Base-by-base conservation (phyloP, 2,888 invertebrate species). In the Heteropelma amictum region DNA sequence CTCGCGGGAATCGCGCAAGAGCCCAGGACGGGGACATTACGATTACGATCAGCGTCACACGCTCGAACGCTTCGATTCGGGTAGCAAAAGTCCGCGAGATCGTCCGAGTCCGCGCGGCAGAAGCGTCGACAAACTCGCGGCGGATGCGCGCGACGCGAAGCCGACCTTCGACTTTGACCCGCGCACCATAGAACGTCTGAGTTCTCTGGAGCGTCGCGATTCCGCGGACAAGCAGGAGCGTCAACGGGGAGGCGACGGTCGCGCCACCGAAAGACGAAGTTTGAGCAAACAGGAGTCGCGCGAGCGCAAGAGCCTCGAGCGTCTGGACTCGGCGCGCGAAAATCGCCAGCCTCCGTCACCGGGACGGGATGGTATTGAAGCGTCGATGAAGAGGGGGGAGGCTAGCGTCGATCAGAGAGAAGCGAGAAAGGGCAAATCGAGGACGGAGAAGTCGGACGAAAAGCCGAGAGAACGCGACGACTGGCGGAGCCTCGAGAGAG, bases 401-500 rank as follows among this genome's bases (percentile, higher is more conserved):
- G n/a, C n/a, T n/a, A 80, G 63, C 38, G 56, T 79, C 19, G 85
- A 86, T 14, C 53, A 63, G 12, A 82, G 80, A 30, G 30, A 45
- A 0, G 12, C 72, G 1, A 69, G 51, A 77, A 75, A 42, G 60
- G 10, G 12, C n/a, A 14, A 26, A 21, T 21, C 23, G 23, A 71
- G 53, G 4, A 81, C 83, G 14, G 79, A 77, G 33, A 82, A 79
- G 49, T 81, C 81, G 0, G 84, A 88, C 75, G 86, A 85, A 1
- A 86, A 83, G 49, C 87, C 87, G 1, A 81, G 83, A 0, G 88
- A 88, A 65, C 79, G 88, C 53, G 88, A 89, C 65, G 89, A 89
- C 40, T 88, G 87, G 88, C 83, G 82, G 47, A 88, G 87, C 19
- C 79, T 89, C 60, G 88, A 89, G 26, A 84, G 85, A 45, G 88